Evolutionary conservation across 2,113 vertebrate genomes (phyloP), one percentile per base, ranked within the genome.

Genomic region (Lagopus muta): DNA sequence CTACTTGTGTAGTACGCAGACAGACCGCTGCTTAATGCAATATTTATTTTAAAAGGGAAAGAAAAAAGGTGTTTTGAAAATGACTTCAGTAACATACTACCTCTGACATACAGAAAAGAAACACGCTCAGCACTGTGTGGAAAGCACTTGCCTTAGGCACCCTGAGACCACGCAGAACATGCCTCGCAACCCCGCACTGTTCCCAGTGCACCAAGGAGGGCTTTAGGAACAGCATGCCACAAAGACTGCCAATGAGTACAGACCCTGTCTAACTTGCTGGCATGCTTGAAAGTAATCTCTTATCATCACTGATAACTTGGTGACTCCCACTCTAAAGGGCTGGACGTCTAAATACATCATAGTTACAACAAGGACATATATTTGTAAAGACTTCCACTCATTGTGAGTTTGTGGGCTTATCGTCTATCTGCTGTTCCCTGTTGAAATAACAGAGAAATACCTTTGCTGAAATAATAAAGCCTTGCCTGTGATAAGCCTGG

Each of bases 361-460:
- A 34, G 43, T 13, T 69, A 81, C 82, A 67, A 80, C 88, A 91
- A 92, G 85, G 91, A 91, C 77, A 78, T 93, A 84, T 8, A 93
- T 92, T 94, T 94, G 90, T 94, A 95, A 95, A 92, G 90, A 93
- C 91, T 95, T 94, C 86, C 95, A 94, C 81, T 75, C 84, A 90
- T 93, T 92, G 94, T 95, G 81, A 91, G 50, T 60, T 82, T 79
- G 94, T 74, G 89, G 89, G 91, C 92, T 96, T 95, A 95, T 87
- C 87, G 0, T 65, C 78, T 30, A 70, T 96, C 91, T 86, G 82
- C 94, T 91, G 92, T 85, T 95, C 95, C 94, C 94, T 92, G 73
- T 74, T n/a, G 66, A 81, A 96, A 90, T 84, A 92, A 94, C 92
- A 95, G 91, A 96, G 86, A 88, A 95, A 91, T 90, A 62, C 54